These are phyloP conservation scores for Ciona savignyi DNA, from an alignment of 23 tunicate genomes.

Conservation along the genomic window DNA sequence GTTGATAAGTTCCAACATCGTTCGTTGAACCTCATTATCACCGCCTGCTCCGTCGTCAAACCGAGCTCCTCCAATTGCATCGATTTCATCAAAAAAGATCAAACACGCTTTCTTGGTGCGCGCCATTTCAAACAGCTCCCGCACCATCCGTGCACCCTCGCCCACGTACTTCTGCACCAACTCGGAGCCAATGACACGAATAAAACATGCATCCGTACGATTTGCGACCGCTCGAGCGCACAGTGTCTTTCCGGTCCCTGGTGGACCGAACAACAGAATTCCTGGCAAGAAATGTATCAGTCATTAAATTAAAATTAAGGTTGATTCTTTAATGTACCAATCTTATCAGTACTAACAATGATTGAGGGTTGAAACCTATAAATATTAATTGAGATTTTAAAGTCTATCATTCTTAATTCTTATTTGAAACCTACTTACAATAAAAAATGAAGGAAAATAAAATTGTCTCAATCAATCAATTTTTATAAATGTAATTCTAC, in stretches of 20 bases:
- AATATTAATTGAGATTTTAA: no score
- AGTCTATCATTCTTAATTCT: no score
- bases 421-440: no score
- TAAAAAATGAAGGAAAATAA: no score
- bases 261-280: slow-evolving; percentile 92
- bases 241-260: slow-evolving; percentile 98
- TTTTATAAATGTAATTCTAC: no score
- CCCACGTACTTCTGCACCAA: slow-evolving; percentile 99
- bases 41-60: slow-evolving; percentile 99
- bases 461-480: neutral
- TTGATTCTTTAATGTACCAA: no score
- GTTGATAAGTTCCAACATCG: slow-evolving; percentile 99
- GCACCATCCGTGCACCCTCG: slow-evolving; percentile 98
- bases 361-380: no score
- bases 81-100: slow-evolving; percentile 98
- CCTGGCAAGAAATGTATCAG: no score
- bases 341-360: no score
- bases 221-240: slow-evolving; percentile 99
- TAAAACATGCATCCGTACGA: slow-evolving; percentile 99
- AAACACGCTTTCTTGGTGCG: slow-evolving; percentile 98
- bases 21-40: slow-evolving; percentile 98
- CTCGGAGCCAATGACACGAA: slow-evolving; percentile 97
- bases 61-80: slow-evolving; percentile 99
- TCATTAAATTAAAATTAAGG: no score
- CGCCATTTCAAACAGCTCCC: slow-evolving; percentile 99